Evolutionary conservation across 2,797 vertebrate genomes (phyloP).

Genomic region (Sitta carolinensis): DNA sequence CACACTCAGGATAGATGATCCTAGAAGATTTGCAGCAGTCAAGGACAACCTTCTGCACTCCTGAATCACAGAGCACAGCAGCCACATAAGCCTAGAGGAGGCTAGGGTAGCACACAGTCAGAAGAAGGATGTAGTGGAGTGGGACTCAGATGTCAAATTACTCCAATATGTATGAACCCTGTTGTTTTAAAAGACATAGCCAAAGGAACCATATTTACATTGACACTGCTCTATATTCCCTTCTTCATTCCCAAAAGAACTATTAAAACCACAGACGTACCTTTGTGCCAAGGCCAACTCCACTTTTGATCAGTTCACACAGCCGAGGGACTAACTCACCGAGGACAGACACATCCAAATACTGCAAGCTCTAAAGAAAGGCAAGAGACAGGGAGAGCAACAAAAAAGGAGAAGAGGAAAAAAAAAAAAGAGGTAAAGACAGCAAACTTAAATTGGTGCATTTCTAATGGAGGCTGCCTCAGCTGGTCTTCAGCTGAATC

Average conservation of each 20-base stretch:
- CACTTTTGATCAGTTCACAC: constrained; percentile 94
- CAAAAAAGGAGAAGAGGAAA: neutral
- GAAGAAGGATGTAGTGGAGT: neutral
- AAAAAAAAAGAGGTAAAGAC: neutral
- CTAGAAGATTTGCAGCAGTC: neutral
- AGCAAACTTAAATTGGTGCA: neutral
- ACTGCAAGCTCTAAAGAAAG: constrained; percentile 89
- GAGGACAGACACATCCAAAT: constrained; percentile 91
- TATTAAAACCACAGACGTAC: constrained; percentile 68
- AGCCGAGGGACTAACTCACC: constrained; percentile 91
- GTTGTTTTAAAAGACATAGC: neutral
- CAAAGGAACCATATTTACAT: neutral
- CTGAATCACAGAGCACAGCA: neutral
- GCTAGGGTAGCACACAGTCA: neutral
- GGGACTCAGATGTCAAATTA: neutral
- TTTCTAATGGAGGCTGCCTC: neutral
- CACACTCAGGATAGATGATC: neutral
- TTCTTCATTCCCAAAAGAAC: neutral
- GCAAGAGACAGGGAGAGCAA: neutral
- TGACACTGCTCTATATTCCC: neutral
- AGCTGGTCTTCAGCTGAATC: neutral
- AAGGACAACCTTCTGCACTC: neutral
- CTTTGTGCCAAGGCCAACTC: constrained; percentile 95
- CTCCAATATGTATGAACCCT: neutral
- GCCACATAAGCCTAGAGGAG: neutral